Percentiles rank a stretch among this genome's conserved stretches.
Conservation (phyloP, 2,113 vertebrate genomes). For the Eleginops maclovinus region DNA sequence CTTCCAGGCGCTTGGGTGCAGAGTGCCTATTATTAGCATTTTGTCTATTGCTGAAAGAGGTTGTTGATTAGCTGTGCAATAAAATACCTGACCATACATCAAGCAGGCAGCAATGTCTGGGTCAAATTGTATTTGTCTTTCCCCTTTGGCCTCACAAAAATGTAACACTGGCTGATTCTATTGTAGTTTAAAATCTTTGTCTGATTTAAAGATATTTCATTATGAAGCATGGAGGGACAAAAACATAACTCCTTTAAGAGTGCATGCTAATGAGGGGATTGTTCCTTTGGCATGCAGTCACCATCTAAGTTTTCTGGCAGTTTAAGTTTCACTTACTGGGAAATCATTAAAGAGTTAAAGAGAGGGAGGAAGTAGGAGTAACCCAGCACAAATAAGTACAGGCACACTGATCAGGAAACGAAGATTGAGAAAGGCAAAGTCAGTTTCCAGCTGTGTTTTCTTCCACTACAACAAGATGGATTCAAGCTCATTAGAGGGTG, state of each 20-base stretch:
- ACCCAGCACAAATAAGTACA: not conserved
- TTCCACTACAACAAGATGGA: constrained; percentile 21
- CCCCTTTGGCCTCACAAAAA: too few species aligned
- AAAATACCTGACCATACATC: not conserved
- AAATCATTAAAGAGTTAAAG: not conserved
- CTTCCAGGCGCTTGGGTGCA: not conserved
- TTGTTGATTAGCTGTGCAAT: too few species aligned
- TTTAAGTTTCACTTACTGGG: constrained; percentile 21
- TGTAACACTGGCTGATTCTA: not conserved
- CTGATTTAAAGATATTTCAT: not conserved
- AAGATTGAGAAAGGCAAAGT: not conserved
- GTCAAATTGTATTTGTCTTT: not conserved
- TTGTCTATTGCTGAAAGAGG: not conserved
- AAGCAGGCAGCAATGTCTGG: not conserved
- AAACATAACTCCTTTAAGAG: not conserved
- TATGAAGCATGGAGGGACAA: not conserved
- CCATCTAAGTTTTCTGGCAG: too few species aligned
- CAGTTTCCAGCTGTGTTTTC: not conserved
- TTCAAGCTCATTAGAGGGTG: not conserved
- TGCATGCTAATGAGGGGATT: not conserved
- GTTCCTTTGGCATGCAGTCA: too few species aligned
- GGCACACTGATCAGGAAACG: not conserved
- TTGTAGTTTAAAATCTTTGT: not conserved
- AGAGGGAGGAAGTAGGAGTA: not conserved
- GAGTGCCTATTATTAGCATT: not conserved